Evolutionary conservation across 2,888 invertebrate genomes (phyloP).

Genomic region (Seira sanloemensis): DNA sequence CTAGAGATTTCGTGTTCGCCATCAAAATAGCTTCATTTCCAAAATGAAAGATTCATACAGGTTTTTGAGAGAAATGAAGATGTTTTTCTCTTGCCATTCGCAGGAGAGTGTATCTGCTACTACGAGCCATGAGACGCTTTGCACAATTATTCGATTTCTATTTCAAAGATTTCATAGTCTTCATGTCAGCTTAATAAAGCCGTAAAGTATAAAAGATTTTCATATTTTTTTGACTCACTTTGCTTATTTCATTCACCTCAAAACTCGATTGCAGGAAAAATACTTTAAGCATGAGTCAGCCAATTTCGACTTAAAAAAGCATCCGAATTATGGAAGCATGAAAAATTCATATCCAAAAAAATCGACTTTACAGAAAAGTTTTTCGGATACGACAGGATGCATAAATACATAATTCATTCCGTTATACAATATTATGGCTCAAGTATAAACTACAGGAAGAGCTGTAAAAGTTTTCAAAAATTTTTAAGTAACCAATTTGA

Average conservation of each 20-base stretch:
- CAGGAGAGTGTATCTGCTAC: no score
- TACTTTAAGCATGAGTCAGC: conserved; percentile 57
- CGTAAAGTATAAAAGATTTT: conserved; percentile 22
- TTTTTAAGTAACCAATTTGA: conserved; percentile 52
- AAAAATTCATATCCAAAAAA: conserved; percentile 21
- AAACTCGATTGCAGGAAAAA: conserved; percentile 29
- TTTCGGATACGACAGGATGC: neutral
- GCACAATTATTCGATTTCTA: conserved; percentile 15
- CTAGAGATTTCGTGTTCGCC: neutral
- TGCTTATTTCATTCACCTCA: conserved; percentile 51
- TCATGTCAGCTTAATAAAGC: conserved; percentile 1
- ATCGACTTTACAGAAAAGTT: neutral
- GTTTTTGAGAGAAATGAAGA: neutral
- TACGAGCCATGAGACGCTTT: neutral
- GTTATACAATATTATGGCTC: neutral
- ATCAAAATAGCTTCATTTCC: neutral
- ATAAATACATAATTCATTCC: conserved; percentile 30
- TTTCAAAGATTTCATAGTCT: neutral
- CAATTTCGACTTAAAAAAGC: conserved; percentile 24
- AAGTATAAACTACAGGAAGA: neutral
- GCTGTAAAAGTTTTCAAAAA: conserved; percentile 20
- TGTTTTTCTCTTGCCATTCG: no score
- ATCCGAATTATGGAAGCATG: conserved; percentile 21
- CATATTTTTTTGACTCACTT: conserved; percentile 28
- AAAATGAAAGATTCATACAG: conserved; percentile 14